Evolutionary conservation across 1,140 invertebrate genomes (phyloP), one percentile per base, ranked within the genome.

Genomic region (Aphelinus certus): DNA sequence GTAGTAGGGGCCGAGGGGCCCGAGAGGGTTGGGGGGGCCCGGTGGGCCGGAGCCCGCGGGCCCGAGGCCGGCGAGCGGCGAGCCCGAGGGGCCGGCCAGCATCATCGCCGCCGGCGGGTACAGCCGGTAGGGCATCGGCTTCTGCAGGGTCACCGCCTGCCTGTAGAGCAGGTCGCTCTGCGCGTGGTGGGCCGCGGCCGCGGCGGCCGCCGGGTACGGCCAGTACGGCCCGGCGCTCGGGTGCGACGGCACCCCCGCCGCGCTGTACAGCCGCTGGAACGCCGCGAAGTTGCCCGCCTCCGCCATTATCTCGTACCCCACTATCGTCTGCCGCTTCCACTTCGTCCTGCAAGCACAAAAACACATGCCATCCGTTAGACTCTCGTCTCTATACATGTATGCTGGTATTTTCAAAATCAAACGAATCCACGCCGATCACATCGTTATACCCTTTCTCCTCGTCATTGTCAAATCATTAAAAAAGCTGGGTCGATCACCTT

Each of bases 311-410:
- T 99, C 98, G 76, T 98, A 88, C 0, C 97, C 97, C 0, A 99
- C 97, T 0, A 97, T 97, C 2, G 97, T 98, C 88, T 99, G 98
- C 4, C 98, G 92, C 87, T 99, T 99, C 98, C 98, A 99, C 90
- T 99, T 99, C 81, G 98, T 99, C 89, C 98, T 99, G 92, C 7
- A 89, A 90, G 85, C 81, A 89, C 83, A 86, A 82, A 82, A 70
- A 26, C 26, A 26, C 0, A 26, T 26, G 26, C 26, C 26, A 26
- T 0, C 0, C 26, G 26, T 26, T 26, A 26, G 26, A 26, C 26
- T 26, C 26, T 0, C 26, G 26, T 26, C 26, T 26, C 0, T 0
- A 26, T 26, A 26, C 26, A 26, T 26, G n/a, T n/a, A 26, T 26
- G 26, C 26, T 26, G 0, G 26, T 26, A 26, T 26, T 26, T 26